phyloP scores from a whole-genome alignment of 2,888 invertebrate species.

The Cremastobaeus sp. region DNA sequence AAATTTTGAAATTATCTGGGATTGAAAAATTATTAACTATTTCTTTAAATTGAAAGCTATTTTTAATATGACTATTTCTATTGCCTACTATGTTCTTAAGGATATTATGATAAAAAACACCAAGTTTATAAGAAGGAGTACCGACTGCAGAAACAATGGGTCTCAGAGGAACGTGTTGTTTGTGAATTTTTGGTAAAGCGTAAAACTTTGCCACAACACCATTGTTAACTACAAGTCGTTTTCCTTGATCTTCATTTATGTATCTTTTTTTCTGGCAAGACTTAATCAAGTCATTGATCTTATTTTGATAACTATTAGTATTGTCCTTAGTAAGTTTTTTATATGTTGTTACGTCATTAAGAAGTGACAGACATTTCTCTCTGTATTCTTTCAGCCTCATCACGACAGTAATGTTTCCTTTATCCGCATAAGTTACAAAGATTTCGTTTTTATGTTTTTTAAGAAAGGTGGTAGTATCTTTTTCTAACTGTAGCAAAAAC shows the following conservation, averaged over 20 bases:
- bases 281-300: neutral
- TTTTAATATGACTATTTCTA: neutral
- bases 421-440: slow-evolving; percentile 2
- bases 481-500: neutral
- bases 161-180: too few species aligned
- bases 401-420: neutral
- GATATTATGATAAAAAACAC: too few species aligned
- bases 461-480: neutral
- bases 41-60: neutral
- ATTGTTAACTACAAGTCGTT: too few species aligned
- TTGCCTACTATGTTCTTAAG: neutral
- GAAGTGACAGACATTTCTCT: too few species aligned
- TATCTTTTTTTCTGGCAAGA: neutral
- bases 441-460: too few species aligned
- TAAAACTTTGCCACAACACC: too few species aligned
- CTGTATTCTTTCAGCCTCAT: neutral
- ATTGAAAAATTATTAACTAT: neutral
- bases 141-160: neutral
- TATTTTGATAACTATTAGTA: neutral
- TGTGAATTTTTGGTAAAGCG: too few species aligned
- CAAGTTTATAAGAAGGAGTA: neutral
- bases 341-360: too few species aligned
- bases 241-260: neutral
- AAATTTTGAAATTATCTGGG: neutral
- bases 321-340: neutral